A percentile compares a stretch with the other conserved stretches of the same genome.
These are phyloP conservation scores for Carterocephalus palaemon DNA, from an alignment of 2,888 invertebrate genomes.

Conservation along the genomic window DNA sequence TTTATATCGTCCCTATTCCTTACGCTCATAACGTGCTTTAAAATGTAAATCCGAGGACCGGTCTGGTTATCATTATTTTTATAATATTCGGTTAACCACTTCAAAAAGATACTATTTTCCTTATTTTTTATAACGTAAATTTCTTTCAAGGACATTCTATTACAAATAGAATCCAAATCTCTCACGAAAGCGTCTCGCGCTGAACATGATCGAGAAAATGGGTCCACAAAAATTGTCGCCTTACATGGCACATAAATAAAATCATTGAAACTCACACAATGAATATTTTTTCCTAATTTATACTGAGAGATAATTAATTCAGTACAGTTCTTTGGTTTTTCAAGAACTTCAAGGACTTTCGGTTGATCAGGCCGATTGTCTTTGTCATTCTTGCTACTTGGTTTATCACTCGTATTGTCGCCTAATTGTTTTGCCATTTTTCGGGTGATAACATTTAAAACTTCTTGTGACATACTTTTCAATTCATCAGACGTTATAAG, in stretches of 20 bases:
- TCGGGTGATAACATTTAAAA: constrained; percentile 1
- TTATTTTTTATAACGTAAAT: constrained; percentile 7
- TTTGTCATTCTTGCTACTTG: too few species aligned
- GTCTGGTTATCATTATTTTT: constrained; percentile 1
- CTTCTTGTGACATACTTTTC: constrained; percentile 8
- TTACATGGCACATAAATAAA: constrained; percentile 6
- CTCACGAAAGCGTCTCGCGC: constrained; percentile 24
- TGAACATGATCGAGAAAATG: constrained; percentile 20
- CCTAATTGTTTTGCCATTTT: background rate
- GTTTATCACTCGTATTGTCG: too few species aligned
- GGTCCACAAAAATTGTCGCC: constrained; percentile 12
- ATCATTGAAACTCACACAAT: background rate
- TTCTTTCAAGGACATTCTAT: constrained; percentile 16
- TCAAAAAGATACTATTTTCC: constrained; percentile 14
- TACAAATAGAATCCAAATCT: constrained; percentile 20
- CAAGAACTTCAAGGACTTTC: constrained; percentile 1
- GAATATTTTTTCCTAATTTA: background rate
- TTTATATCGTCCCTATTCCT: background rate
- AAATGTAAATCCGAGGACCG: background rate
- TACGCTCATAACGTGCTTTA: background rate
- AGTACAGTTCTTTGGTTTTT: constrained; percentile 1
- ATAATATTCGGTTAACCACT: constrained; percentile 9
- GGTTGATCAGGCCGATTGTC: constrained; percentile 2
- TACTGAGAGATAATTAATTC: background rate
- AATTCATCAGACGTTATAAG: constrained; percentile 26